Evolutionary conservation across 2,888 invertebrate genomes (phyloP).

Genomic region (Poecilus cupreus): DNA sequence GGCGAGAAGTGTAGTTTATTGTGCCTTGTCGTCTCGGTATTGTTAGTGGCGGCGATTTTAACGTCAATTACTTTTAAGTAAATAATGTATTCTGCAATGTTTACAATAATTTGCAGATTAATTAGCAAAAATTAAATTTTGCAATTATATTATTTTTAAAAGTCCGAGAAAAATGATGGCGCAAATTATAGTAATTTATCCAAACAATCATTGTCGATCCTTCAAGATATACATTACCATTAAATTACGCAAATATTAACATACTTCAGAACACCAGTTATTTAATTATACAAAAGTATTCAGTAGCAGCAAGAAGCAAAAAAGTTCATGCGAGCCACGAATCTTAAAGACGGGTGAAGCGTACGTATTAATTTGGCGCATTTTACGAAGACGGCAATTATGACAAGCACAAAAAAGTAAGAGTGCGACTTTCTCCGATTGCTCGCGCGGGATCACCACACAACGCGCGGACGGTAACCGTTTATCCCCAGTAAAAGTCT

Average conservation of each 20-base stretch:
- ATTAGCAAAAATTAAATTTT: background rate
- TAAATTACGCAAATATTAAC: constrained; percentile 38
- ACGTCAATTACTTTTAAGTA: too few relatives aligned
- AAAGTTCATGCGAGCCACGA: background rate
- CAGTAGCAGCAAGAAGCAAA: constrained; percentile 25
- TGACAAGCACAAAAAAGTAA: constrained; percentile 45
- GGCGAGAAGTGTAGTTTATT: too few relatives aligned
- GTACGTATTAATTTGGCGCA: constrained; percentile 47
- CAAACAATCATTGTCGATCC: background rate
- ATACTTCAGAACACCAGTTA: constrained; percentile 11
- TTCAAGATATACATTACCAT: background rate
- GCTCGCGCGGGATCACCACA: constrained; percentile 44
- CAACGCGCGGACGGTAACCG: background rate
- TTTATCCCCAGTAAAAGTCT: constrained; percentile 51
- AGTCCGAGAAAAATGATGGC: background rate
- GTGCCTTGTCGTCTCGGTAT: too few relatives aligned
- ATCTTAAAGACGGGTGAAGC: constrained; percentile 1
- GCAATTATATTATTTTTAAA: constrained; percentile 28
- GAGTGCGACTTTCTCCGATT: constrained; percentile 50
- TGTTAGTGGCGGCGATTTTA: too few relatives aligned
- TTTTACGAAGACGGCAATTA: constrained; percentile 42
- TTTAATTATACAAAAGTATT: constrained; percentile 43
- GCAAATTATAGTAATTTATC: constrained; percentile 27
- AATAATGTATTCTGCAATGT: background rate
- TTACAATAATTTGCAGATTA: constrained; percentile 7